These are phyloP conservation scores for Nothoprocta perdicaria DNA, from an alignment of 2,113 vertebrate species.

Conservation along the genomic window DNA sequence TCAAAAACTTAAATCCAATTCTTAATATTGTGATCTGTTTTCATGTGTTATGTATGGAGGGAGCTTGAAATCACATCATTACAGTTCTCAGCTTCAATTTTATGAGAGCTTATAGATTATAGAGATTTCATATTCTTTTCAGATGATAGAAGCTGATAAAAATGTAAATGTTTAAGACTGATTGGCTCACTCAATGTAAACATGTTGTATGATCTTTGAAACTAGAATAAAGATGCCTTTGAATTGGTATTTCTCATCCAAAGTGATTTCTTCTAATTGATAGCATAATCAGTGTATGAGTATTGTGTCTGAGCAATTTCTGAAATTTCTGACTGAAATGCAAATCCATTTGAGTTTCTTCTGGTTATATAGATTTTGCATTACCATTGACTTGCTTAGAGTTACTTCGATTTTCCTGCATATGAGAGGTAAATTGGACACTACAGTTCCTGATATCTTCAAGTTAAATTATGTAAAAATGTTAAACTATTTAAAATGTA, in stretches of 20 bases:
- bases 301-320: neutral
- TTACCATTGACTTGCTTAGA: neutral
- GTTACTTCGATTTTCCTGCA: neutral
- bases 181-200: neutral
- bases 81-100: neutral
- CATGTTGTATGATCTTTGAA: neutral
- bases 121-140: neutral
- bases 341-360: neutral
- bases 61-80: neutral
- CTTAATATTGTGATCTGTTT: neutral
- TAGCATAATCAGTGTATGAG: neutral
- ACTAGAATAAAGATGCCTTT: neutral
- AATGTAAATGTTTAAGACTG: neutral
- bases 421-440: neutral
- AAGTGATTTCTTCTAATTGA: neutral
- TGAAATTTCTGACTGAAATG: neutral
- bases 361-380: neutral
- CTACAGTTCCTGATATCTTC: neutral
- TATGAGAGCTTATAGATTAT: neutral
- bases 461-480: neutral
- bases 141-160: neutral
- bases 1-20: neutral
- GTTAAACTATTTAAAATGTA: neutral
- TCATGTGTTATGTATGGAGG: neutral
- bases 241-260: neutral